These are phyloP conservation scores for Typhlichthys eigenmanni DNA, from an alignment of 2,797 vertebrate genomes.

Conservation along the genomic window DNA sequence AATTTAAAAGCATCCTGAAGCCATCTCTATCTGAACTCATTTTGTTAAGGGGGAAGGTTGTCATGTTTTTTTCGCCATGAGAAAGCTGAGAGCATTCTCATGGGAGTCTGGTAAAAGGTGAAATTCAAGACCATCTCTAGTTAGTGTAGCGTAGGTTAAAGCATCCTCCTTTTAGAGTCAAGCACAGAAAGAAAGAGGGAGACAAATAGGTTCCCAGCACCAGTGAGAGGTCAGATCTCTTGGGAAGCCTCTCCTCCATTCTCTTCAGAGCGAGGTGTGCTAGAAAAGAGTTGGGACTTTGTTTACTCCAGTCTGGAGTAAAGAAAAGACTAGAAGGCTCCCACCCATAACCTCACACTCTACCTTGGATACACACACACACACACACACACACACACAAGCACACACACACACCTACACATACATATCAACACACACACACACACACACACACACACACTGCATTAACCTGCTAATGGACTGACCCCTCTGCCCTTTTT, in stretches of 20 bases:
- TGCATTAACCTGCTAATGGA: constrained; percentile 64
- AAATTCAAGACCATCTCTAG: constrained; percentile 59
- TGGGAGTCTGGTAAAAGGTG: constrained; percentile 64
- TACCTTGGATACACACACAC: constrained; percentile 29
- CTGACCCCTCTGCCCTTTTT: constrained; percentile 33
- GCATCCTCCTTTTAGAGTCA: constrained; percentile 62
- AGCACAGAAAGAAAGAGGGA: constrained; percentile 44
- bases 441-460: constrained; percentile 3
- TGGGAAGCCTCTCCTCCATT: constrained; percentile 55
- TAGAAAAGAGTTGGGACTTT: constrained; percentile 41
- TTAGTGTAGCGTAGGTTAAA: constrained; percentile 64
- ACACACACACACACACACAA: constrained; percentile 42
- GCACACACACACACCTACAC: constrained; percentile 11
- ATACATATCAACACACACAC: constrained; percentile 9
- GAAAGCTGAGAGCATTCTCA: constrained; percentile 51
- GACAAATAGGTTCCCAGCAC: constrained; percentile 70
- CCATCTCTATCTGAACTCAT: constrained; percentile 32
- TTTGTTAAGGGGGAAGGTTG: constrained; percentile 47
- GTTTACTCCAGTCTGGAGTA: constrained; percentile 23
- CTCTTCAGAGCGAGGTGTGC: constrained; percentile 49
- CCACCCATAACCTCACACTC: constrained; percentile 59
- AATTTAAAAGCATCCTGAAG: constrained; percentile 22
- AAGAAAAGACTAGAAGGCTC: constrained; percentile 49
- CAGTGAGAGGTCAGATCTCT: constrained; percentile 67
- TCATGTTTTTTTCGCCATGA: constrained; percentile 64